These are phyloP conservation scores for Hydropsyche betteni DNA, from an alignment of 2,888 invertebrate genomes.

Conservation along the genomic window DNA sequence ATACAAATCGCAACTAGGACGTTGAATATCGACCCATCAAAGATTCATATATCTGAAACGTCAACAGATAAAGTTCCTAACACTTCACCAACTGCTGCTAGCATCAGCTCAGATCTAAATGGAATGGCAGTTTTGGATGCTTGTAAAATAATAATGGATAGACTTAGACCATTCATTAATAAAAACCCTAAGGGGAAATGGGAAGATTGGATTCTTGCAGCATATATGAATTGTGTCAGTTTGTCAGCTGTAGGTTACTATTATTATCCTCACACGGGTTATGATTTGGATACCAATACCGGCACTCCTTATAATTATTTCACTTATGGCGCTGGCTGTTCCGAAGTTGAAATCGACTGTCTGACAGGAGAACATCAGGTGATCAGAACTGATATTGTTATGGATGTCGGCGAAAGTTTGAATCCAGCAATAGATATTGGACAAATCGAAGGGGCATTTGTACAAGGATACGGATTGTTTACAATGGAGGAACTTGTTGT, in stretches of 20 bases:
- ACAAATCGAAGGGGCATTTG: conserved; percentile 94
- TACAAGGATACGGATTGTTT: conserved; percentile 94
- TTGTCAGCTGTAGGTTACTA: conserved; percentile 87
- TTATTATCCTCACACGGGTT: conserved; percentile 78
- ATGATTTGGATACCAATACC: conserved; percentile 73
- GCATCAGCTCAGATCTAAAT: conserved; percentile 87
- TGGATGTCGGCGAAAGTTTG: conserved; percentile 94
- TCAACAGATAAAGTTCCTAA: conserved; percentile 92
- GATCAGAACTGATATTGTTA: conserved; percentile 89
- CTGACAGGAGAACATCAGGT: conserved; percentile 93
- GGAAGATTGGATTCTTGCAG: conserved; percentile 83
- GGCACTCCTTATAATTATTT: conserved; percentile 85
- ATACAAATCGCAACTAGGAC: conserved; percentile 86
- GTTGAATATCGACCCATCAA: conserved; percentile 73
- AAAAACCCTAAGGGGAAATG: conserved; percentile 81
- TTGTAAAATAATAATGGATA: conserved; percentile 77
- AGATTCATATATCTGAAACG: conserved; percentile 85
- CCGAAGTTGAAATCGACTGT: conserved; percentile 93
- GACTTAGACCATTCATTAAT: conserved; percentile 78
- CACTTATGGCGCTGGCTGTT: conserved; percentile 85
- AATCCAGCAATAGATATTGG: conserved; percentile 98
- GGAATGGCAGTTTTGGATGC: conserved; percentile 91
- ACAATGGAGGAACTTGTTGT: conserved; percentile 90
- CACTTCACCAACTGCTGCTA: conserved; percentile 89
- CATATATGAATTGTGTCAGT: conserved; percentile 80